phyloP scores from a whole-genome alignment of 2,797 vertebrate genomes.

The Myotis myotis region DNA sequence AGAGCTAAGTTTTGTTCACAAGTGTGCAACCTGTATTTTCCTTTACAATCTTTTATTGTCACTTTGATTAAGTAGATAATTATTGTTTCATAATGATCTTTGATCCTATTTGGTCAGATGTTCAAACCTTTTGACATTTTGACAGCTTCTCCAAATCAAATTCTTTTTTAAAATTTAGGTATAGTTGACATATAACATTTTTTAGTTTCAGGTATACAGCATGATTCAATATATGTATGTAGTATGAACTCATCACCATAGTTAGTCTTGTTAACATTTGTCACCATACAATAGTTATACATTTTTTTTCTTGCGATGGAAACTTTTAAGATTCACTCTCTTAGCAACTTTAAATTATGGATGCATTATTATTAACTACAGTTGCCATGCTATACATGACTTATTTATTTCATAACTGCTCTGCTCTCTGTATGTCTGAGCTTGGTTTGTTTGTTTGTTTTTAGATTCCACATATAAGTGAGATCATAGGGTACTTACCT shows the following conservation, averaged over 20 bases:
- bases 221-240: neutral
- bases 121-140: neutral
- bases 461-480: neutral
- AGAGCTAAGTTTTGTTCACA: neutral
- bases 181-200: neutral
- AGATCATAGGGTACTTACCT: neutral
- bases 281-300: neutral
- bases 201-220: neutral
- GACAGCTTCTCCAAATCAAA: neutral
- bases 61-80: neutral
- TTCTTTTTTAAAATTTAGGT: neutral
- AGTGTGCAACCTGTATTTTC: neutral
- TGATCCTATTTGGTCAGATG: neutral
- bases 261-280: neutral
- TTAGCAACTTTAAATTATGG: neutral
- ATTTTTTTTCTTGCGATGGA: neutral
- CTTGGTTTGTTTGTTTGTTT: neutral
- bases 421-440: neutral
- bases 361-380: neutral
- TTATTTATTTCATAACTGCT: neutral
- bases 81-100: neutral
- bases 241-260: neutral
- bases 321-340: neutral
- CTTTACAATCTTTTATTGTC: neutral
- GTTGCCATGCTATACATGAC: neutral